Evolutionary conservation across 2,113 vertebrate species (phyloP).

Genomic region (Cephalopholis sonnerati): DNA sequence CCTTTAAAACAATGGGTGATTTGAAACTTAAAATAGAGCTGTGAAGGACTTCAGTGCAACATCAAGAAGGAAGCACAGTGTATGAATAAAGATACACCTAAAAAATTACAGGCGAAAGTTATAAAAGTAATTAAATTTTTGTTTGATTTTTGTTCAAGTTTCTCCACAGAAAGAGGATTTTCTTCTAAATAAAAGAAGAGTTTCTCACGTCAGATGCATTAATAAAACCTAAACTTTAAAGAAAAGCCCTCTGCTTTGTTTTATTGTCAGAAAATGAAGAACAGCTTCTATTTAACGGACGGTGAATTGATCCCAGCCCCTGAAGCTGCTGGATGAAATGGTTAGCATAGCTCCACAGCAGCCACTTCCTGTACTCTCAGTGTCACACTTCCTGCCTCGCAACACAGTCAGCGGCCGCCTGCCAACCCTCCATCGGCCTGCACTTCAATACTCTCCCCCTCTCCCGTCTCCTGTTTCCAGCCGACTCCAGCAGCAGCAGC

Average conservation of each 20-base stretch:
- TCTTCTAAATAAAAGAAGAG: background rate
- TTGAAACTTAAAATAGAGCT: no score
- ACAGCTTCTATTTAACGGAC: background rate
- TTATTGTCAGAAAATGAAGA: background rate
- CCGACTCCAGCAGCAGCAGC: constrained; percentile 9
- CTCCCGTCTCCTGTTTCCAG: constrained; percentile 48
- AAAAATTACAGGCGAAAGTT: background rate
- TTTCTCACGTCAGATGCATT: no score
- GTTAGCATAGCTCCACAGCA: constrained; percentile 60
- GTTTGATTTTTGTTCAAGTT: background rate
- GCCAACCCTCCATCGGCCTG: constrained; percentile 39
- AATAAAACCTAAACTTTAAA: background rate
- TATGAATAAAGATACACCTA: no score
- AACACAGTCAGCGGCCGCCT: constrained; percentile 48
- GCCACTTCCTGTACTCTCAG: constrained; percentile 72
- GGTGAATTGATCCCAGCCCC: constrained; percentile 25
- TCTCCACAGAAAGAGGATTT: background rate
- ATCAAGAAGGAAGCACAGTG: no score
- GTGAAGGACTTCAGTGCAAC: no score
- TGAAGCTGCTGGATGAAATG: constrained; percentile 28
- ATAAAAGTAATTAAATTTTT: background rate
- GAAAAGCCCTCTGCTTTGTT: background rate
- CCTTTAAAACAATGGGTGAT: no score
- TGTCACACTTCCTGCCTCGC: constrained; percentile 76
- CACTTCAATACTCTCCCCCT: constrained; percentile 25